Base-by-base conservation (phyloP, 2,113 vertebrate species). In the Megaleporinus macrocephalus region DNA sequence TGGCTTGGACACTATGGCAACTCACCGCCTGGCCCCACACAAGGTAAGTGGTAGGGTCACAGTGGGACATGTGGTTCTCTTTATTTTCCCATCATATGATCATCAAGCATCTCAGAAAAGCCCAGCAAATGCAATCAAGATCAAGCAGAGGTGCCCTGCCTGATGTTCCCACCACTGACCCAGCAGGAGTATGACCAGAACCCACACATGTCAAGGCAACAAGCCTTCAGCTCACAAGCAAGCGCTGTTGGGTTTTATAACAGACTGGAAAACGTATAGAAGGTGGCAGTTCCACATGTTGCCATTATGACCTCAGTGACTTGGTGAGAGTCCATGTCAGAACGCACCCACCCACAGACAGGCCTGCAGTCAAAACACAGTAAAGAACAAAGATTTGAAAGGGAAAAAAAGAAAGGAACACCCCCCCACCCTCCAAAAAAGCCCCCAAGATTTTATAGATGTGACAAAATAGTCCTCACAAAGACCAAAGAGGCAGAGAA, bases 21-120 rank as follows among this genome's bases (percentile, higher is more conserved):
- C 77, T 53, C 33, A 13, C 53, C 1, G 26, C 20, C 20, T 79
- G 80, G 80, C 84, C 80, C 72, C 74, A 68, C 47, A 51, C 80
- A 29, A 30, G 55, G 36, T 22, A 70, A 55, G 51, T 78, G 77
- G 30, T 29, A 69, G 72, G 29, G 47, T 55, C 79, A 75, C 13
- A 41, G 72, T 3, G 62, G 49, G 24, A 83, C 88, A 88, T 88
- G 81, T 87, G 87, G 84, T 76, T 83, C 78, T 83, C 69, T 80
- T 89, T 86, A 80, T 44, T 61, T 27, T 80, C 65, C 65, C 57
- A 75, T 84, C 78, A 86, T 71, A 78, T 33, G 65, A 80, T 76
- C 79, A 76, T 62, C 13, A 15, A 77, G 33, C 69, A 80, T 79
- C 51, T 80, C 57, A 55, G n/a, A 71, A 65, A 80, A 70, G 33